Evolutionary conservation across 2,888 invertebrate species (phyloP).

Genomic region (Metacarcinus magister): DNA sequence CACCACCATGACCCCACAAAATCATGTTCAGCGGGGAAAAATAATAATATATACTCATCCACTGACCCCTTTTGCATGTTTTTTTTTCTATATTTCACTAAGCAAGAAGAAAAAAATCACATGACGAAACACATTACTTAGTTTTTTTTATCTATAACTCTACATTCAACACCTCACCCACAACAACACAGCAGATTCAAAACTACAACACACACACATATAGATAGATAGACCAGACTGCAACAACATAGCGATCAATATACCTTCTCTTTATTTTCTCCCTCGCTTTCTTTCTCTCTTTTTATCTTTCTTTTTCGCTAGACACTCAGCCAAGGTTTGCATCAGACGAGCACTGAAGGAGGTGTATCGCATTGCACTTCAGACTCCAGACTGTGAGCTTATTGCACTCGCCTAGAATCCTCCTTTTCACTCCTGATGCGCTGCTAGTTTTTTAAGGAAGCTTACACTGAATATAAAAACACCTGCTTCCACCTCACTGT

Average conservation of each 20-base stretch:
- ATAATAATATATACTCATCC: neutral
- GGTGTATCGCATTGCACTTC: neutral
- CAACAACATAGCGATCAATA: neutral
- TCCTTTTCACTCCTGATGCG: neutral
- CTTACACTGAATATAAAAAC: neutral
- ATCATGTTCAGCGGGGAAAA: neutral
- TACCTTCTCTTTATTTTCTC: neutral
- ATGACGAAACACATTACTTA: neutral
- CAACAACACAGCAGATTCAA: neutral
- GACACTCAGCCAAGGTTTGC: neutral
- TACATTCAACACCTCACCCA: neutral
- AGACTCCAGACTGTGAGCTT: neutral
- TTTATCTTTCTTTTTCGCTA: neutral
- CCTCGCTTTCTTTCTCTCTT: neutral
- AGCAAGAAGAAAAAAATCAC: neutral
- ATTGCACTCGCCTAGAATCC: neutral
- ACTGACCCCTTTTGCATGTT: neutral
- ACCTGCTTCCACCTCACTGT: neutral
- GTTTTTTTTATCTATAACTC: neutral
- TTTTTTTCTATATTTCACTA: neutral
- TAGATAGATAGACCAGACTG: neutral
- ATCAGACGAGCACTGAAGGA: neutral
- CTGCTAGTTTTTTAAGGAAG: neutral
- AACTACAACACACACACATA: neutral
- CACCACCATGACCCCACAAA: too few species aligned